A percentile compares a stretch with the other conserved stretches of the same genome.
These are phyloP conservation scores for Drosophila suzukii DNA, from an alignment of 1,140 invertebrate genomes.

Conservation along the genomic window DNA sequence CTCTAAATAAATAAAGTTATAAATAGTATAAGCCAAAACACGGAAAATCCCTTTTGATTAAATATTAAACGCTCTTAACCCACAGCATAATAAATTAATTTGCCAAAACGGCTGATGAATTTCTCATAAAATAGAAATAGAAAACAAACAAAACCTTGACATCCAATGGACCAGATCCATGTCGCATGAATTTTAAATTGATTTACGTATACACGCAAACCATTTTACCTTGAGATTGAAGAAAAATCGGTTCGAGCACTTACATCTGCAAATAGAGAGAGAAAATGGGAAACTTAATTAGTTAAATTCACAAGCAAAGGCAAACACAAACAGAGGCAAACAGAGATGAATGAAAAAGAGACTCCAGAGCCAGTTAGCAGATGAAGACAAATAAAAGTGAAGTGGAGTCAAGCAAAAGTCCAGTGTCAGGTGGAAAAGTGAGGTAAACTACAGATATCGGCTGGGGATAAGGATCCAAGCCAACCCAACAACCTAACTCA, in stretches of 20 bases:
- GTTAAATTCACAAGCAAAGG: constrained; percentile 68
- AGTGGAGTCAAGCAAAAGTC: constrained; percentile 34
- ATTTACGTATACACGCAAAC: constrained; percentile 12
- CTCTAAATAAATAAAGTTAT: not conserved
- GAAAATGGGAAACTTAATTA: constrained; percentile 73
- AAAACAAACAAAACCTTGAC: constrained; percentile 38
- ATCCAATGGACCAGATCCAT: constrained; percentile 16
- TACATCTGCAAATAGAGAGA: constrained; percentile 78
- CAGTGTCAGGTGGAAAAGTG: constrained; percentile 32
- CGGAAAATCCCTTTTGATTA: constrained; percentile 5
- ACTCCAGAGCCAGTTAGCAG: constrained; percentile 29
- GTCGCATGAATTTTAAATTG: constrained; percentile 31
- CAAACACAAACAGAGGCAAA: constrained; percentile 34
- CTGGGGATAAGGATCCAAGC: constrained; percentile 23
- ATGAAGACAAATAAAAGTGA: constrained; percentile 58
- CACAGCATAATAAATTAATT: constrained; percentile 36
- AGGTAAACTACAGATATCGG: constrained; percentile 15
- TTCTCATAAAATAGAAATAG: constrained; percentile 23
- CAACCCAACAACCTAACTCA: too few species aligned
- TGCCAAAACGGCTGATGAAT: constrained; percentile 25
- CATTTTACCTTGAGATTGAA: constrained; percentile 10
- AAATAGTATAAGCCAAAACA: too few species aligned
- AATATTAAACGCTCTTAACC: constrained; percentile 14
- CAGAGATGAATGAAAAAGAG: constrained; percentile 30
- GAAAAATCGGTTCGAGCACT: constrained; percentile 50